Percentiles rank a stretch among this genome's conserved stretches.
These are phyloP conservation scores for Laspeyria flexula DNA, from an alignment of 2,888 invertebrate species.

Conservation along the genomic window DNA sequence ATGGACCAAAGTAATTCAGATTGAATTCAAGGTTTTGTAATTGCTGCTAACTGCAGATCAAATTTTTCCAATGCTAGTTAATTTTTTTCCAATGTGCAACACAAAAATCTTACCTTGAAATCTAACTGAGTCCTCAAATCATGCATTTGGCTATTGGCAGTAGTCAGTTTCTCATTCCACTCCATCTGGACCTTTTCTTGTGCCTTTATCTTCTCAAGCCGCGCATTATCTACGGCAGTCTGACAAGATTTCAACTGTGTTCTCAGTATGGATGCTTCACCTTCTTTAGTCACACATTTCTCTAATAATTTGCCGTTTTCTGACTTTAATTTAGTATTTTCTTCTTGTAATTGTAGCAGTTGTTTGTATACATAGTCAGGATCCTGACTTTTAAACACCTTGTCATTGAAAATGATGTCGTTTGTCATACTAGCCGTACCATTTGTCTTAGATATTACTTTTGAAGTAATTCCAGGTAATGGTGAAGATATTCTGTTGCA, in stretches of 20 bases:
- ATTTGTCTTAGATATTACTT: slow-evolving; percentile 49
- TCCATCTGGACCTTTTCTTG: slow-evolving; percentile 81
- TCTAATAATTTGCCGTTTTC: slow-evolving; percentile 78
- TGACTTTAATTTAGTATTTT: slow-evolving; percentile 73
- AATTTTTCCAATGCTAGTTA: too few species aligned
- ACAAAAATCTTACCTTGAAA: slow-evolving; percentile 85
- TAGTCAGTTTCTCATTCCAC: slow-evolving; percentile 78
- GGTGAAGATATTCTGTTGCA: slow-evolving; percentile 74
- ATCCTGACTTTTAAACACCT: slow-evolving; percentile 65
- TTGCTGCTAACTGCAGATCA: too few species aligned
- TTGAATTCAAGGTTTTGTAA: too few species aligned
- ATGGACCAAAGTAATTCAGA: too few species aligned
- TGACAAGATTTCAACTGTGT: slow-evolving; percentile 82
- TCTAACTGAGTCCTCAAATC: slow-evolving; percentile 83
- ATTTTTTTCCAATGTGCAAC: too few species aligned
- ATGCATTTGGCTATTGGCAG: slow-evolving; percentile 71
- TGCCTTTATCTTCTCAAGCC: slow-evolving; percentile 73
- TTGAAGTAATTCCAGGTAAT: slow-evolving; percentile 68
- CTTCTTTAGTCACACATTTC: slow-evolving; percentile 84
- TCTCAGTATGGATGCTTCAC: slow-evolving; percentile 84
- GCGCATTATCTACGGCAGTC: slow-evolving; percentile 71
- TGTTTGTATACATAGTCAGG: slow-evolving; percentile 66
- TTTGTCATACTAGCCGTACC: slow-evolving; percentile 51
- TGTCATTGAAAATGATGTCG: slow-evolving; percentile 67
- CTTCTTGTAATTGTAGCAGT: slow-evolving; percentile 69